Conservation (phyloP, 2,797 vertebrate genomes). For the Sphenopsis melanotis region DNA sequence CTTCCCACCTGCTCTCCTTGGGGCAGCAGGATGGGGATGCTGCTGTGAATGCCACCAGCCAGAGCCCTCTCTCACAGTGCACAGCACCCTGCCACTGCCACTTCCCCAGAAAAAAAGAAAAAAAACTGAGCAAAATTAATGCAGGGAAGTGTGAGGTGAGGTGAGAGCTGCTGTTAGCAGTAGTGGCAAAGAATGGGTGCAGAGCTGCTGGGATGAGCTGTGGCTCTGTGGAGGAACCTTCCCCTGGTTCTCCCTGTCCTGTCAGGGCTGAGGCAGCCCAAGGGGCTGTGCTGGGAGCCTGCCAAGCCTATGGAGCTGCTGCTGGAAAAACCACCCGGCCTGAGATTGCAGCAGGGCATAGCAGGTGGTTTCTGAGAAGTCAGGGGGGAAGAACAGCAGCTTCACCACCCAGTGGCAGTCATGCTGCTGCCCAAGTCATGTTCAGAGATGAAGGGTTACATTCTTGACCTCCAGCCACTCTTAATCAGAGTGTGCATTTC, state of each 20-base stretch:
- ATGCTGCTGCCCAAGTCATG: not conserved
- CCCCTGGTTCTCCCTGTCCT: not conserved
- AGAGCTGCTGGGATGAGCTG: not conserved
- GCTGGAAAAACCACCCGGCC: not conserved
- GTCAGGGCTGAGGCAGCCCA: not conserved
- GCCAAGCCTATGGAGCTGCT: not conserved
- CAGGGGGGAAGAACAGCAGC: not conserved
- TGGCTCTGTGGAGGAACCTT: not conserved
- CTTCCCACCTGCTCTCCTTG: not conserved
- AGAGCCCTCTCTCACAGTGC: not conserved
- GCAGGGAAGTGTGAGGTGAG: not conserved
- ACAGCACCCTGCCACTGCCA: not conserved
- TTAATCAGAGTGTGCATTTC: not conserved
- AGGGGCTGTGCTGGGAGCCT: not conserved
- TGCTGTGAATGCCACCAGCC: accelerated
- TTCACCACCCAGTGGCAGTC: accelerated
- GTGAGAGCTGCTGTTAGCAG: not conserved
- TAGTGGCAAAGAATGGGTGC: accelerated
- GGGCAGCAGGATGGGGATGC: not conserved
- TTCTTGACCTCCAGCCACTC: not conserved
- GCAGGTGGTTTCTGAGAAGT: not conserved
- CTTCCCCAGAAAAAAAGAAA: not conserved
- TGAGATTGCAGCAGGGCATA: accelerated
- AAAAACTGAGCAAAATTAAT: not conserved
- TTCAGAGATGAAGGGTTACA: not conserved